Percentiles rank a stretch among this genome's conserved stretches.
Conservation (phyloP, 2,113 vertebrate species). For the Plecturocebus donacophilus region DNA sequence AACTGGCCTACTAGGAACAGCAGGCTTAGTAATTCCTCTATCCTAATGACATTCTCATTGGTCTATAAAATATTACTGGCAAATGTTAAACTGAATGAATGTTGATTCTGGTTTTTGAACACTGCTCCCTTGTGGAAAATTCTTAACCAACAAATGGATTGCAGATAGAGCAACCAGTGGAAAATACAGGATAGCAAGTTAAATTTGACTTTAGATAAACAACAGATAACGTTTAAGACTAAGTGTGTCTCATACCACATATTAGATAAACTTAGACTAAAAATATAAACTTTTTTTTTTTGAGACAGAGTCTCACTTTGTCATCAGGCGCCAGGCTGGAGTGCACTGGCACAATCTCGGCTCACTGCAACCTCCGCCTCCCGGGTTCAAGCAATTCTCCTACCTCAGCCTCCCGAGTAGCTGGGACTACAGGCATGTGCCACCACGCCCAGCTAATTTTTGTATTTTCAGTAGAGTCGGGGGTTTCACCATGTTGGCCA, state of each 20-base stretch:
- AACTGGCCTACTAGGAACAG: not conserved
- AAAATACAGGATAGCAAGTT: not conserved
- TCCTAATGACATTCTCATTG: not conserved
- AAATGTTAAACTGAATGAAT: not conserved
- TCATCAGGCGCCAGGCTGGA: too few species aligned
- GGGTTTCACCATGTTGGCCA: too few species aligned
- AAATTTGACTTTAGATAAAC: not conserved
- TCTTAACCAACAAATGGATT: not conserved
- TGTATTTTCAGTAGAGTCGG: too few species aligned
- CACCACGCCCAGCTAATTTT: too few species aligned
- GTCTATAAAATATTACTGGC: not conserved
- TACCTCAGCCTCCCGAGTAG: too few species aligned
- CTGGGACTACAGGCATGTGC: too few species aligned
- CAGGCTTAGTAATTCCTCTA: not conserved
- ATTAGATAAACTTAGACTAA: not conserved
- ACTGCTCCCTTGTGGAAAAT: not conserved
- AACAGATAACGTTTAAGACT: not conserved
- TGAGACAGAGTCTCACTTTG: too few species aligned
- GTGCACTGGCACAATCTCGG: too few species aligned
- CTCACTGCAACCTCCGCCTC: too few species aligned
- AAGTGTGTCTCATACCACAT: not conserved
- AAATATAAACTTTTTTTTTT: not conserved
- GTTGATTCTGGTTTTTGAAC: not conserved
- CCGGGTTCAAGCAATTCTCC: too few species aligned
- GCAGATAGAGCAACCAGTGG: not conserved